Evolutionary conservation across 2,797 vertebrate species (phyloP).

Genomic region (Odontamblyopus rebecca): DNA sequence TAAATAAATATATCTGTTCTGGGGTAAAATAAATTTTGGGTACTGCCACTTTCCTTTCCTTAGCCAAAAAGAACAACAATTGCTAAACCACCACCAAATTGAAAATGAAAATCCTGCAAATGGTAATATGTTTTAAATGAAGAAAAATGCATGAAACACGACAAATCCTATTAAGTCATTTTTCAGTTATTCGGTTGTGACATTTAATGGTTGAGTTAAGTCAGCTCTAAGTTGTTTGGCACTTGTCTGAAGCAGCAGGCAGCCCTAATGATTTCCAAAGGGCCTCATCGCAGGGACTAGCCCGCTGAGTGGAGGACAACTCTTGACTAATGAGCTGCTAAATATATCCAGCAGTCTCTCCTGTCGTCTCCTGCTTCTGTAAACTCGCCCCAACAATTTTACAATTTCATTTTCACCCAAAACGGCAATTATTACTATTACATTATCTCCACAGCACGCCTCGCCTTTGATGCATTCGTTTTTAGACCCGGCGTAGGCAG

Average conservation of each 20-base stretch:
- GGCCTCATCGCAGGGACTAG: conserved; percentile 69
- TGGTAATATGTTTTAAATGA: too few species aligned
- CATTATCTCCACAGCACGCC: neutral
- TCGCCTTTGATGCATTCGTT: conserved; percentile 36
- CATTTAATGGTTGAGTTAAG: conserved; percentile 20
- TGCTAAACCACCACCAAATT: too few species aligned
- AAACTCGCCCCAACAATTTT: neutral
- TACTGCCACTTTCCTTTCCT: too few species aligned
- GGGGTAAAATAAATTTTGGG: too few species aligned
- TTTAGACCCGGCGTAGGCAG: conserved; percentile 41
- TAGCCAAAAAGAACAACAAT: too few species aligned
- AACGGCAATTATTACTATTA: neutral
- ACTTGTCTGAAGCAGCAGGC: conserved; percentile 68
- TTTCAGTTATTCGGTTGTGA: neutral
- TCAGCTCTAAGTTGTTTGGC: conserved; percentile 58
- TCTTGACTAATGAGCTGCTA: conserved; percentile 77
- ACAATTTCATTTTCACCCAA: neutral
- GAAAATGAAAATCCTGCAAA: too few species aligned
- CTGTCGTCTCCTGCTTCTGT: conserved; percentile 54
- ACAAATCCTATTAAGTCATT: neutral
- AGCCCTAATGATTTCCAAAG: conserved; percentile 73
- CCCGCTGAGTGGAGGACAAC: conserved; percentile 71
- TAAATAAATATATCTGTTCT: too few species aligned
- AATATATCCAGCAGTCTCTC: conserved; percentile 71
- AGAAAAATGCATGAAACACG: neutral